Evolutionary conservation across 2,888 invertebrate species (phyloP).

Genomic region (Entomobrya multifasciata): DNA sequence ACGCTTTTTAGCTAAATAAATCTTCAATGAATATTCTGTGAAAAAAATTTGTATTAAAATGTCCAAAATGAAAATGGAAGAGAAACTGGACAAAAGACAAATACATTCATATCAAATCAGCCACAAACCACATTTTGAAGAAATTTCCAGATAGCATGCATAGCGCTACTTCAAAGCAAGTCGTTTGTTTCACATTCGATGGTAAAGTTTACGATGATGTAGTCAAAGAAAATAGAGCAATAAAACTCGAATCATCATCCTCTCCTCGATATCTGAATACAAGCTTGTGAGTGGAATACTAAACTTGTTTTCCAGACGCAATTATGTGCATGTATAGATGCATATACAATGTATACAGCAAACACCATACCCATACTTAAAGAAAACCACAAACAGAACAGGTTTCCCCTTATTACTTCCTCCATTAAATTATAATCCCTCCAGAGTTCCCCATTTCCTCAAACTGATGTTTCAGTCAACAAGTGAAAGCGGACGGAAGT

Average conservation of each 20-base stretch:
- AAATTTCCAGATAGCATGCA: no score
- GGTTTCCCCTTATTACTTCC: conserved; percentile 52
- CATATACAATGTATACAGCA: not conserved
- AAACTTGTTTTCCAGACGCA: no score
- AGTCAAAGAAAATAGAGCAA: conserved; percentile 67
- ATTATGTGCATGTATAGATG: not conserved
- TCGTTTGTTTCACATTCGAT: conserved; percentile 30
- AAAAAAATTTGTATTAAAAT: no score
- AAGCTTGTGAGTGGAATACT: no score
- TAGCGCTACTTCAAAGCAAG: no score
- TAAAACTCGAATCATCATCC: conserved; percentile 65
- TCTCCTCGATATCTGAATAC: conserved; percentile 58
- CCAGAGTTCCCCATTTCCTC: conserved; percentile 43
- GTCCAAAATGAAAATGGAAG: no score
- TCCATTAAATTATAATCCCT: conserved; percentile 64
- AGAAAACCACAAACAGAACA: conserved; percentile 27
- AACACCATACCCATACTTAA: not conserved
- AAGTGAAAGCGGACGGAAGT: conserved; percentile 41
- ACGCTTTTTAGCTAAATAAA: no score
- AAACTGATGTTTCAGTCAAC: conserved; percentile 35
- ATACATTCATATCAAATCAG: no score
- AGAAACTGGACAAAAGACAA: no score
- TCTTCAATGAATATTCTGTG: no score
- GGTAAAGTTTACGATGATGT: conserved; percentile 29
- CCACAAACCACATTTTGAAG: no score